Base-by-base conservation (phyloP, 1,140 invertebrate species). In the Ylistrum balloti region DNA sequence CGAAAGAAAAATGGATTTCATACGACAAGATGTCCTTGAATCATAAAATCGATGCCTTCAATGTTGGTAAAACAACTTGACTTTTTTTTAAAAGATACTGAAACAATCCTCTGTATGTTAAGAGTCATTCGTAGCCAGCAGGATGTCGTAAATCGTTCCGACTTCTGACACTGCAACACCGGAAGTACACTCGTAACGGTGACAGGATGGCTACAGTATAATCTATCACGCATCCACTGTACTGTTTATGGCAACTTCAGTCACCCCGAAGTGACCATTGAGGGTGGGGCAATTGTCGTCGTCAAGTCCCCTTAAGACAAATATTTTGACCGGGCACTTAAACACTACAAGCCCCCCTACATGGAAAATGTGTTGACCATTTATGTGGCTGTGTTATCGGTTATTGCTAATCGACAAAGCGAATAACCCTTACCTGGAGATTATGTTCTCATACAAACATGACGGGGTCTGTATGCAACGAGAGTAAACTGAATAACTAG, bases 341-440 rank as follows among this genome's bases (percentile, higher is more conserved):
- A 74, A 28, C n/a, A 74, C 56, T 74, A 74, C 56, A 74, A 28
- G 56, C 0, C 56, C 56, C 56, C 56, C 56, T 74, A 17, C 56
- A 28, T 74, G 56, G 56, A 74, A 74, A 28, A 17, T 74, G 11
- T 74, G 56, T 28, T 74, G 56, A 28, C 56, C 56, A n/a, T 74
- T 74, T 74, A 74, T 74, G n/a, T 74, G 56, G 56, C n/a, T 28
- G 56, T 74, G 56, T 74, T 74, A 74, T 74, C 56, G 56, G 56
- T 74, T 74, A 74, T 74, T 17, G 56, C 56, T 28, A 74, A 74
- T 74, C 9, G 56, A 74, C 56, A 28, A 28, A 74, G 56, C 56
- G 56, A 74, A 74, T 74, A 74, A n/a, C 56, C 56, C 56, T 74
- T 74, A n/a, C 56, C 17, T 28, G 56, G 56, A 74, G 56, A 74